These are phyloP conservation scores for Enteromius unitaeniatus DNA, from an alignment of 2,797 vertebrate genomes.

Conservation along the genomic window DNA sequence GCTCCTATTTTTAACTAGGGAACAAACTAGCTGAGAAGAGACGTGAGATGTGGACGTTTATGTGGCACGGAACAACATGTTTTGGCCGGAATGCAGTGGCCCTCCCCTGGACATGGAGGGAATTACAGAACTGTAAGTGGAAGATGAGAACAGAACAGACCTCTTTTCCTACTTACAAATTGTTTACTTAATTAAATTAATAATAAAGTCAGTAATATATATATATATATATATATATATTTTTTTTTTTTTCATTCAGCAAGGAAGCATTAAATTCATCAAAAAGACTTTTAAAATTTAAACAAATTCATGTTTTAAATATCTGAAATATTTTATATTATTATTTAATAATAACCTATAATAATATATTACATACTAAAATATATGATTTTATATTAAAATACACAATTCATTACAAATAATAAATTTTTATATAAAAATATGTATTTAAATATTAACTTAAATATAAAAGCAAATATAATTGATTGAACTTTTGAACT, in stretches of 20 bases:
- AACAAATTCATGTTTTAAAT: background rate
- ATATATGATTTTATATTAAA: no score
- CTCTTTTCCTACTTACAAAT: background rate
- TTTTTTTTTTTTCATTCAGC: background rate
- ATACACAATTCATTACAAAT: no score
- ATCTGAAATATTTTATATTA: no score
- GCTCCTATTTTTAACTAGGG: conserved; percentile 52
- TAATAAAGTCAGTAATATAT: background rate
- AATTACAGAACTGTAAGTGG: background rate
- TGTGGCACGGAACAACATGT: background rate
- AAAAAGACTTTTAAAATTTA: background rate
- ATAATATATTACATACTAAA: no score
- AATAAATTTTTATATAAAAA: no score
- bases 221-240: no score
- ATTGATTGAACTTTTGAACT: background rate
- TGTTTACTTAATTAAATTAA: background rate
- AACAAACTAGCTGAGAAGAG: conserved; percentile 19
- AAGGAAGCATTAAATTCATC: background rate
- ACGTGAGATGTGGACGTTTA: background rate
- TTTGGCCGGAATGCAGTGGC: conserved; percentile 9
- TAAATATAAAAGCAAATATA: background rate
- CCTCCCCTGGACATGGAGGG: conserved; percentile 18
- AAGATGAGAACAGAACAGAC: conserved; percentile 15
- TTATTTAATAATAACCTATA: no score
- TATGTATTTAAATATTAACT: background rate